A percentile compares a stretch with the other conserved stretches of the same genome.
phyloP scores from a whole-genome alignment of 64 coral and sea anemone species.

The Pocillopora damicornis region DNA sequence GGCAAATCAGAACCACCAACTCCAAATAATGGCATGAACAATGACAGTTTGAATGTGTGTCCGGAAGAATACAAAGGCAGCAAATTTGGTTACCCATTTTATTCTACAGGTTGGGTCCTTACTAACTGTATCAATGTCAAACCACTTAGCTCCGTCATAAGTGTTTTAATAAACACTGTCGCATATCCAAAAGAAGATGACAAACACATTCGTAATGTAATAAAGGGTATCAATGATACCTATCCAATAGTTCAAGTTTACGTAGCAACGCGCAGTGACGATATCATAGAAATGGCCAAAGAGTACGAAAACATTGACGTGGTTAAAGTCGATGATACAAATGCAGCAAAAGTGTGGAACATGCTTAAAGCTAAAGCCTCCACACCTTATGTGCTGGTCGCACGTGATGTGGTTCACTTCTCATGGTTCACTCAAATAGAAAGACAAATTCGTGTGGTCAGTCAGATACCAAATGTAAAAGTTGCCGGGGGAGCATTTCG shows the following conservation, averaged over 20 bases:
- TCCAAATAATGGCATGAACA: too few species aligned
- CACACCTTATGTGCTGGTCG: not conserved
- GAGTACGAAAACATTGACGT: conserved; percentile 15
- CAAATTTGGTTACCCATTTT: conserved; percentile 29
- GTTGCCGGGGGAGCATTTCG: conserved; percentile 18
- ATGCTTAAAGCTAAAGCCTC: conserved; percentile 2
- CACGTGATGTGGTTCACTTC: too few species aligned
- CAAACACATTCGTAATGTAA: conserved; percentile 6
- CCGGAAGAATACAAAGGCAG: conserved; percentile 17
- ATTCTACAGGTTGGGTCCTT: conserved; percentile 17
- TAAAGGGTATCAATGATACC: conserved; percentile 10
- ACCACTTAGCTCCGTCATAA: conserved; percentile 7
- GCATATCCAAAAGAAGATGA: not conserved
- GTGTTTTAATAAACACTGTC: conserved; percentile 15
- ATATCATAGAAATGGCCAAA: not conserved
- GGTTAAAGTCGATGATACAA: not conserved
- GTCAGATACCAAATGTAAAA: too few species aligned
- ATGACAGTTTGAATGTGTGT: not conserved
- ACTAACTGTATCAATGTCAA: conserved; percentile 34
- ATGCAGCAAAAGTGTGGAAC: conserved; percentile 3
- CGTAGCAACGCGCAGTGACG: not conserved
- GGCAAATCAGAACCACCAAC: too few species aligned
- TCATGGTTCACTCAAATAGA: too few species aligned
- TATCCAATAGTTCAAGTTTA: not conserved
- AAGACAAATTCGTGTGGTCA: too few species aligned